Base-by-base conservation (phyloP, 2,113 vertebrate species). In the Myotis yumanensis region DNA sequence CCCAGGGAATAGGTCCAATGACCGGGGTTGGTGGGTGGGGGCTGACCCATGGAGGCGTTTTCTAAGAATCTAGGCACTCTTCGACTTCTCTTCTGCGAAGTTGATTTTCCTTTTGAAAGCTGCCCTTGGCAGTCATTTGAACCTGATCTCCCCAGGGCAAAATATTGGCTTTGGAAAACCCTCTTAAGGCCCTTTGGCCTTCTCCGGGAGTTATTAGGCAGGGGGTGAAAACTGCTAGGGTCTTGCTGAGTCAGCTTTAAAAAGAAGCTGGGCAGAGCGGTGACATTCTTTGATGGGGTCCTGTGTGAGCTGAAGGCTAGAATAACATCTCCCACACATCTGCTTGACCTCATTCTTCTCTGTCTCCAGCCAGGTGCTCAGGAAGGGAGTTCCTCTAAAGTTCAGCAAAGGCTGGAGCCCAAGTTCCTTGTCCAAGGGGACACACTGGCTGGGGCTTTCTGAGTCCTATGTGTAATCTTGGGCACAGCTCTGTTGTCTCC, bases 251-350 rank as follows among this genome's bases (percentile, higher is more conserved):
- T 83, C 4, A 15, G 71, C 86, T 89, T 93, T 48, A 76, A 72
- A 71, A 71, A 89, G 83, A 84, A 89, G 87, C 83, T 81, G 68
- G 48, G n/a, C 80, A 96, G 52, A 72, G 66, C 46, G 57, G 43
- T 77, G 77, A 68, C 64, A 48, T 69, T 40, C 95, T 96, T 94
- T 79, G 82, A 84, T 71, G 11, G 35, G 48, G 52, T 51, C 76
- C 71, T 81, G 71, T 77, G 66, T 11, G 80, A 35, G 88, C 66
- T 86, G 37, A 92, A 91, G 77, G 52, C 84, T 86, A 46, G 59
- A 89, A 96, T 83, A 91, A 71, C 76, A 85, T 90, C 84, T 90
- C 95, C 80, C 62, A 76, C 86, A 68, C 28, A 48, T 85, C 80
- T 95, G 35, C 79, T 69, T n/a, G 77, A 30, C 77, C 72, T 68